Base-by-base conservation (phyloP, 64 coral and sea anemone species). In the Cladopsammia gracilis region DNA sequence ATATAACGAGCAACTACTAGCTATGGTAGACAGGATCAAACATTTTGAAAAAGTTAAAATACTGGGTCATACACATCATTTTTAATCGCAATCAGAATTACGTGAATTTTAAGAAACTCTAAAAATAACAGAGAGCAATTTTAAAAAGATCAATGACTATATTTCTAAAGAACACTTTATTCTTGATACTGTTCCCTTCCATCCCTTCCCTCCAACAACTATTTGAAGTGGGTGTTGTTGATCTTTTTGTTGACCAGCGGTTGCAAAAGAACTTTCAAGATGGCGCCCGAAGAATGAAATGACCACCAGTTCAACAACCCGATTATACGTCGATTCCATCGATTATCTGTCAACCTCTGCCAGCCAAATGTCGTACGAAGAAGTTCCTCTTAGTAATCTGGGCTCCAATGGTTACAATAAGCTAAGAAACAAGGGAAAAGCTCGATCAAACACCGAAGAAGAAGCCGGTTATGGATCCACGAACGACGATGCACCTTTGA, bases 331-430 rank as follows among this genome's bases (percentile, higher is more conserved):
- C 10, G 80, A 84, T 50, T 84, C 80, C 5, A 44, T 68, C 61
- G 80, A 84, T 84, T 84, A 84, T 84, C 45, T 68, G 62, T 84
- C 80, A 10, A 84, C 80, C 12, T 82, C 58, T 82, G 14, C 78
- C 58, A 16, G 34, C 45, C 46, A 89, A 71, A 91, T 91, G 89
- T 67, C 89, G 4, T 71, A 91, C 54, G 89, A 91, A 74, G 89
- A 83, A 83, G 71, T 91, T 12, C 78, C 89, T 15, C 78, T 91
- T 0, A 88, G 70, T 62, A 76, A 73, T 25, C 72, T 73, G 43
- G 52, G 70, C 16, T 58, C 86, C 0, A 88, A 88, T 70, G 86
- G 72, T 20, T 84, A 88, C 52, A 88, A 75, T 34, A 88, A 73
- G 70, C 70, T 72, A 11, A 43, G 68, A 62, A 88, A 88, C 58